phyloP scores from a whole-genome alignment of 2,888 invertebrate species.

The Gasteruption jaculator region DNA sequence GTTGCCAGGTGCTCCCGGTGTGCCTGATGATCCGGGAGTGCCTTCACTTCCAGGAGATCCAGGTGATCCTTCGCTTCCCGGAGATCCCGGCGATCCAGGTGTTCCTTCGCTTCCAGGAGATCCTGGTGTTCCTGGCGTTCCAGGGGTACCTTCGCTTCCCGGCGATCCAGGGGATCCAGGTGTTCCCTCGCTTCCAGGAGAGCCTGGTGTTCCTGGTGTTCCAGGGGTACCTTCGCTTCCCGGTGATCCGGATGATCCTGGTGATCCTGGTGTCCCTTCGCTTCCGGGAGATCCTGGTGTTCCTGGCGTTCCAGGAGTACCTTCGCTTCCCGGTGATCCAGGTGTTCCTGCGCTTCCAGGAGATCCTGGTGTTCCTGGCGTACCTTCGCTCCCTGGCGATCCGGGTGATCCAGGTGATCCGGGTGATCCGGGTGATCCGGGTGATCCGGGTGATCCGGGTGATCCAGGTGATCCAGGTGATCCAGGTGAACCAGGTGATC shows the following conservation, averaged over 20 bases:
- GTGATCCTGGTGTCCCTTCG: conserved; percentile 21
- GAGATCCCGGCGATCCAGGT: conserved; percentile 17
- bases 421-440: conserved; percentile 11
- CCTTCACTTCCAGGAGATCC: conserved; percentile 1
- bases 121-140: conserved; percentile 43
- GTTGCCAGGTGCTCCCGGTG: conserved; percentile 6
- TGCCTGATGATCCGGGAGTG: neutral
- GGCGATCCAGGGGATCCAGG: conserved; percentile 14
- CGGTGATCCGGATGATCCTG: conserved; percentile 17
- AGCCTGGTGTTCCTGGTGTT: neutral
- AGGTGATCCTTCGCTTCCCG: conserved; percentile 13
- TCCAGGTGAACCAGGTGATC: too few relatives aligned
- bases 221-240: neutral
- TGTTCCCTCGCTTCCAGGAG: neutral
- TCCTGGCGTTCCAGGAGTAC: conserved; percentile 13
- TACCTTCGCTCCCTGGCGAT: conserved; percentile 19
- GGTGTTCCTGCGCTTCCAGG: conserved; percentile 15
- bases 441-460: too few relatives aligned
- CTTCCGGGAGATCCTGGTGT: conserved; percentile 20
- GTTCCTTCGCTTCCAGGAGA: too few relatives aligned
- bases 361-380: conserved; percentile 16
- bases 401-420: conserved; percentile 19
- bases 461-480: too few relatives aligned
- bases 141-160: conserved; percentile 13
- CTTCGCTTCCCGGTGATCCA: conserved; percentile 20